A percentile compares a stretch with the other conserved stretches of the same genome.
Conservation (phyloP, 2,113 vertebrate species). For the Helogale parvula region DNA sequence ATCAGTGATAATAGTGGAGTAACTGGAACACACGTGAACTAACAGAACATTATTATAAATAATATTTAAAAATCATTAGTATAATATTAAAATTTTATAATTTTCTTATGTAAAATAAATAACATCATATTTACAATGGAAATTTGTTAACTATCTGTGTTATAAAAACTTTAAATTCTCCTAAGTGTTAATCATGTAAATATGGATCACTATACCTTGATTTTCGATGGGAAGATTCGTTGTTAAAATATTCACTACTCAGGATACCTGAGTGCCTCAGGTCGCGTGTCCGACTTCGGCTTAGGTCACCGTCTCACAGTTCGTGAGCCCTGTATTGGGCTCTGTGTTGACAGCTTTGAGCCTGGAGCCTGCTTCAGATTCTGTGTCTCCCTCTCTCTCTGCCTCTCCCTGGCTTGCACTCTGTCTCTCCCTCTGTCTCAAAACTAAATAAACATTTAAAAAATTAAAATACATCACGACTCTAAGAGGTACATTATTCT, state of each 20-base stretch:
- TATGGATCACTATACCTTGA: not conserved
- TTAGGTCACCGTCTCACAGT: too few species aligned
- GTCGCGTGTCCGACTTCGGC: too few species aligned
- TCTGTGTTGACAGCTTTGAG: too few species aligned
- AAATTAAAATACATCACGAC: not conserved
- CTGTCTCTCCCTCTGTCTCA: too few species aligned
- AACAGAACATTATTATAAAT: not conserved
- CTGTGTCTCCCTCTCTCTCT: too few species aligned
- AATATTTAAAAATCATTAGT: not conserved
- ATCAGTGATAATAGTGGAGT: not conserved
- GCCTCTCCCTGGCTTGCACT: too few species aligned
- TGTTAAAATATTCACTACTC: not conserved
- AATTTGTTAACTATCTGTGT: not conserved
- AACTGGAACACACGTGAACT: not conserved
- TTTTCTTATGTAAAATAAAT: not conserved
- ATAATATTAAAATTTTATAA: not conserved
- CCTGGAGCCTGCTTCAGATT: too few species aligned
- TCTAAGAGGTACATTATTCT: not conserved
- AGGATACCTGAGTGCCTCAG: too few species aligned
- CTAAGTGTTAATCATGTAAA: not conserved
- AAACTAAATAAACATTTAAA: too few species aligned
- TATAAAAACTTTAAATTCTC: not conserved
- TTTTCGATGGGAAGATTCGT: not conserved
- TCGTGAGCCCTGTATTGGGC: too few species aligned
- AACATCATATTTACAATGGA: not conserved